Conservation (phyloP, 2,113 vertebrate genomes). For the Poecile atricapillus region DNA sequence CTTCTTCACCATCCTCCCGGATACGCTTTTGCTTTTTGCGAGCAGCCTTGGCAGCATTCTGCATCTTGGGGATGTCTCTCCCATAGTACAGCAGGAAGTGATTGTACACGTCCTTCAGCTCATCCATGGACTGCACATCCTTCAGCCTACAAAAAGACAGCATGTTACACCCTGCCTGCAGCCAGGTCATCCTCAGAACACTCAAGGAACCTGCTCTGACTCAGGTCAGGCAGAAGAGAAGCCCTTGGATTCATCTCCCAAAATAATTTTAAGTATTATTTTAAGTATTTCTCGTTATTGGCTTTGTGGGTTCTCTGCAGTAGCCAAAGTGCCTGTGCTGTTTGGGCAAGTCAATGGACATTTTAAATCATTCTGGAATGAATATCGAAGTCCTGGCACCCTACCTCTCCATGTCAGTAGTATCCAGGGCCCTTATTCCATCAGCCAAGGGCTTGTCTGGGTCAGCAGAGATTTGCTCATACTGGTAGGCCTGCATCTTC, state of each 20-base stretch:
- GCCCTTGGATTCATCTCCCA: neutral
- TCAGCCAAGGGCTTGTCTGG: constrained; percentile 97
- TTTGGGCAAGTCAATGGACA: neutral
- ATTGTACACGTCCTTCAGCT: constrained; percentile 94
- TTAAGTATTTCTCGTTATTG: neutral
- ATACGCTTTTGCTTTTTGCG: constrained; percentile 91
- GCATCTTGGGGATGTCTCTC: constrained; percentile 97
- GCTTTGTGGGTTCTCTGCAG: neutral
- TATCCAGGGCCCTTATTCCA: constrained; percentile 93
- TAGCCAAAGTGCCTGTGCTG: neutral
- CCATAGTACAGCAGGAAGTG: constrained; percentile 98
- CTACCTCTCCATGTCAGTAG: constrained; percentile 94
- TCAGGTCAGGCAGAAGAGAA: neutral
- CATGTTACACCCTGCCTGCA: neutral
- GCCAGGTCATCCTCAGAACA: neutral
- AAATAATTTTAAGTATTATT: neutral
- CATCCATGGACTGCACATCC: constrained; percentile 95
- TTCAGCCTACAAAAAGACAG: constrained; percentile 79
- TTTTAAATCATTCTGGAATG: neutral
- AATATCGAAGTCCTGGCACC: neutral
- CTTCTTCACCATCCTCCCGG: constrained; percentile 85
- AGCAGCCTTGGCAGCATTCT: constrained; percentile 88
- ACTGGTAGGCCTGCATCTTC: constrained; percentile 98
- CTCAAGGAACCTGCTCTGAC: neutral
- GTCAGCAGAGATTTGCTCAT: constrained; percentile 96